These are phyloP conservation scores for Pseudorasbora parva DNA, from an alignment of 2,113 vertebrate species.

Conservation along the genomic window DNA sequence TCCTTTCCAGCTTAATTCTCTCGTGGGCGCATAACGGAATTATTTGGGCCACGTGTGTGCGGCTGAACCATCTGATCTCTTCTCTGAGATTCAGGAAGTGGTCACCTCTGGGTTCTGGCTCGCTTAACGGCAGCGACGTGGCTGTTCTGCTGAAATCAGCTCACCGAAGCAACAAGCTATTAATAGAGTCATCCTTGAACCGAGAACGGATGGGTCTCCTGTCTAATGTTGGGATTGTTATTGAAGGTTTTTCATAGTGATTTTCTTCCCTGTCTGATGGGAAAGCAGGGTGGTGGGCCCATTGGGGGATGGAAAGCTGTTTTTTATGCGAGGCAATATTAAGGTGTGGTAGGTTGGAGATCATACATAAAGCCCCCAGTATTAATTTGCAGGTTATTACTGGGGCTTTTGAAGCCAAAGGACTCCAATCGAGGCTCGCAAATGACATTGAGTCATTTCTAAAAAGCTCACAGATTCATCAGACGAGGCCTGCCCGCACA, in stretches of 20 bases:
- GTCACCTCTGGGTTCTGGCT: not conserved
- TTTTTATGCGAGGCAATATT: conserved; percentile 40
- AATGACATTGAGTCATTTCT: conserved; percentile 53
- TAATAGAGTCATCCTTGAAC: conserved; percentile 18
- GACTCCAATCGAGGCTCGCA: conserved; percentile 57
- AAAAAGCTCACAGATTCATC: conserved; percentile 54
- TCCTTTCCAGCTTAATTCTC: not conserved
- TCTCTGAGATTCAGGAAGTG: conserved; percentile 12
- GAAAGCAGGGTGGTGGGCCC: not conserved
- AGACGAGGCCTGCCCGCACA: conserved; percentile 22
- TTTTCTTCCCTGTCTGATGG: conserved; percentile 20
- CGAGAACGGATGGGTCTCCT: not conserved
- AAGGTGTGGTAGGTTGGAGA: conserved; percentile 11
- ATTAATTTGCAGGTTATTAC: conserved; percentile 63
- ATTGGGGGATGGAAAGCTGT: conserved; percentile 2
- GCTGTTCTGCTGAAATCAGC: conserved; percentile 49
- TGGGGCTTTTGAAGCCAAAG: conserved; percentile 60
- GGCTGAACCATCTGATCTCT: not conserved
- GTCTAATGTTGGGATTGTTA: conserved; percentile 27
- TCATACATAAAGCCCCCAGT: conserved; percentile 16
- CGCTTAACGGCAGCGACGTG: not conserved
- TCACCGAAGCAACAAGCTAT: conserved; percentile 22
- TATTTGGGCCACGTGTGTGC: not conserved
- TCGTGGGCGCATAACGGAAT: not conserved
- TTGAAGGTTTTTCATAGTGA: conserved; percentile 24